Evolutionary conservation across 2,888 invertebrate genomes (phyloP).

Genomic region (Bursaphelenchus okinawaensis): DNA sequence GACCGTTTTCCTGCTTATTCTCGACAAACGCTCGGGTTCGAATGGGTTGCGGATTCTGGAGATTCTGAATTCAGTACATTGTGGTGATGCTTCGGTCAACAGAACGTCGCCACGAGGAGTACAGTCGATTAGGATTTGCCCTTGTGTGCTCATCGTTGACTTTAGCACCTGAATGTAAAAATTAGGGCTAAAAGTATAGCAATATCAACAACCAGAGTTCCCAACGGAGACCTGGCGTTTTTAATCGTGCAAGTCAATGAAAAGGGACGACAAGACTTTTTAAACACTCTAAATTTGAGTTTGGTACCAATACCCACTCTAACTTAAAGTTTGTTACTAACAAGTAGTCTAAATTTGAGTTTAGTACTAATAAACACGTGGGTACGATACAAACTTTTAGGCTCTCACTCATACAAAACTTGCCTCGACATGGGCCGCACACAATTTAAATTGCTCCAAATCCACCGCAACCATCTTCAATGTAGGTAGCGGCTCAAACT

Average conservation of each 20-base stretch:
- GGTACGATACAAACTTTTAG: no score
- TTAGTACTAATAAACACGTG: no score
- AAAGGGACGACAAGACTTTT: no score
- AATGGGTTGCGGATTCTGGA: not conserved
- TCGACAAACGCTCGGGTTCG: not conserved
- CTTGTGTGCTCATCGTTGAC: not conserved
- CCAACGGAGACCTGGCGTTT: no score
- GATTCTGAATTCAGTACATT: not conserved
- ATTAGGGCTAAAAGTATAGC: no score
- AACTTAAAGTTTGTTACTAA: no score
- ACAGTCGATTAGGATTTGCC: not conserved
- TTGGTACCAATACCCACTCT: no score
- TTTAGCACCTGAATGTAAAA: not conserved
- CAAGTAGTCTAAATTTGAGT: no score
- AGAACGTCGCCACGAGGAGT: not conserved
- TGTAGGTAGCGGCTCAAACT: conserved; percentile 14
- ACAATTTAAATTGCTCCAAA: not conserved
- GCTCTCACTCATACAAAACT: no score
- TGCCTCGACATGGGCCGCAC: not conserved
- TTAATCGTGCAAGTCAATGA: no score
- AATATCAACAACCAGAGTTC: no score
- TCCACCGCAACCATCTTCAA: conserved; percentile 11
- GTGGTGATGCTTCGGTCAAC: not conserved
- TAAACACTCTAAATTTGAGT: no score
- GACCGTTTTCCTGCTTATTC: not conserved